These are phyloP conservation scores for Cantharis rufa DNA, from an alignment of 2,888 invertebrate genomes.

Conservation along the genomic window DNA sequence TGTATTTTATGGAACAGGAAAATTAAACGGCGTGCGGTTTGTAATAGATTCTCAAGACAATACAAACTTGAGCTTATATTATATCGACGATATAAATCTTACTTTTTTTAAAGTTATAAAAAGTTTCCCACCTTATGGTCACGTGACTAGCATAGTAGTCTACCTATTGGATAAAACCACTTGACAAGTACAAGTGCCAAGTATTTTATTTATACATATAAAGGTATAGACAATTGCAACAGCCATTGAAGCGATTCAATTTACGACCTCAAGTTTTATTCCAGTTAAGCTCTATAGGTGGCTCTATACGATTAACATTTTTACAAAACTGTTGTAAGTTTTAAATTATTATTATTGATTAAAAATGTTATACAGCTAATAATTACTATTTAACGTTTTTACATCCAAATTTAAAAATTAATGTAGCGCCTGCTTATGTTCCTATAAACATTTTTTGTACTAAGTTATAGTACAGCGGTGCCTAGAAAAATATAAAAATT, in stretches of 20 bases:
- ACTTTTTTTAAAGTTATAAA: conserved; percentile 31
- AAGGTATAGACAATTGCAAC: conserved; percentile 44
- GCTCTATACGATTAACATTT: conserved; percentile 34
- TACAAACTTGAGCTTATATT: conserved; percentile 31
- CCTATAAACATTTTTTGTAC: too few relatives aligned
- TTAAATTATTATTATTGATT: neutral
- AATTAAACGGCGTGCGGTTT: conserved; percentile 25
- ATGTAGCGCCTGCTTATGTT: too few relatives aligned
- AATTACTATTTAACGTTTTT: neutral
- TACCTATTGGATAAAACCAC: conserved; percentile 42
- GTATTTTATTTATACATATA: conserved; percentile 36
- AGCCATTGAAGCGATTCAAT: conserved; percentile 47
- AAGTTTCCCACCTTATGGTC: conserved; percentile 44
- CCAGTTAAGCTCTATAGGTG: conserved; percentile 47
- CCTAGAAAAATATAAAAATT: too few relatives aligned
- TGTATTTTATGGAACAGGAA: conserved; percentile 18
- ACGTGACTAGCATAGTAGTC: conserved; percentile 37
- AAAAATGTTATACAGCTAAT: neutral
- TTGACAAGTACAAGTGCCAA: conserved; percentile 44
- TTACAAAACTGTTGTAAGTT: neutral
- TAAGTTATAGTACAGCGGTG: too few relatives aligned
- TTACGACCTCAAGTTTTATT: conserved; percentile 44
- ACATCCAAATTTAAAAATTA: neutral
- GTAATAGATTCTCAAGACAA: conserved; percentile 27
- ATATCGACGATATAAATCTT: conserved; percentile 31